Conservation (phyloP, 2,797 vertebrate species). For the Apogon talboti region DNA sequence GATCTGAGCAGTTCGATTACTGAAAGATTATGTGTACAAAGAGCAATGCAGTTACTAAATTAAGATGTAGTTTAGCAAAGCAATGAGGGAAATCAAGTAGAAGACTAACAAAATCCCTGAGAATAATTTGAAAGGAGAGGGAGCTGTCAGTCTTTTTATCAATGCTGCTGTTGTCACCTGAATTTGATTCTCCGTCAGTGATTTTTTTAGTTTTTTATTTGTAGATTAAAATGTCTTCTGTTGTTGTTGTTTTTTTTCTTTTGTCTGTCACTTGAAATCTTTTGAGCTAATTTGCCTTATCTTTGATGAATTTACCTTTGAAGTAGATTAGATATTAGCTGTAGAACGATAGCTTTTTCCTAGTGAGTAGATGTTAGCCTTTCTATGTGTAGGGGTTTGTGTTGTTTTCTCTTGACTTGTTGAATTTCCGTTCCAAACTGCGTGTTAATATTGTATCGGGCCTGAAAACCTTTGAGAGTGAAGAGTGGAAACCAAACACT, state of each 20-base stretch:
- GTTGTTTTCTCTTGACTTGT: conserved; percentile 47
- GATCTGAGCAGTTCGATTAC: conserved; percentile 56
- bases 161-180: conserved; percentile 84
- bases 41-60: conserved; percentile 69
- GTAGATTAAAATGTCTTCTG: conserved; percentile 61
- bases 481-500: conserved; percentile 55
- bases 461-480: conserved; percentile 43
- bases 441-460: conserved; percentile 33
- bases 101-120: conserved; percentile 62
- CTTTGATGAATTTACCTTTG: conserved; percentile 72
- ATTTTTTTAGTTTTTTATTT: conserved; percentile 60
- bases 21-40: conserved; percentile 62
- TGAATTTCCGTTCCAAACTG: conserved; percentile 61
- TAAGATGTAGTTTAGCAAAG: conserved; percentile 59
- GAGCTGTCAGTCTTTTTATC: conserved; percentile 70
- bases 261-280: conserved; percentile 77
- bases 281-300: conserved; percentile 75
- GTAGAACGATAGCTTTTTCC: conserved; percentile 68
- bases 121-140: conserved; percentile 60
- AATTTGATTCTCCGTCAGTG: conserved; percentile 74
- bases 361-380: conserved; percentile 63
- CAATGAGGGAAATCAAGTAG: conserved; percentile 61
- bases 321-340: conserved; percentile 72
- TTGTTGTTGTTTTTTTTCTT: conserved; percentile 53
- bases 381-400: conserved; percentile 55